phyloP scores from a whole-genome alignment of 23 tunicate genomes.

The Diplosoma virens region DNA sequence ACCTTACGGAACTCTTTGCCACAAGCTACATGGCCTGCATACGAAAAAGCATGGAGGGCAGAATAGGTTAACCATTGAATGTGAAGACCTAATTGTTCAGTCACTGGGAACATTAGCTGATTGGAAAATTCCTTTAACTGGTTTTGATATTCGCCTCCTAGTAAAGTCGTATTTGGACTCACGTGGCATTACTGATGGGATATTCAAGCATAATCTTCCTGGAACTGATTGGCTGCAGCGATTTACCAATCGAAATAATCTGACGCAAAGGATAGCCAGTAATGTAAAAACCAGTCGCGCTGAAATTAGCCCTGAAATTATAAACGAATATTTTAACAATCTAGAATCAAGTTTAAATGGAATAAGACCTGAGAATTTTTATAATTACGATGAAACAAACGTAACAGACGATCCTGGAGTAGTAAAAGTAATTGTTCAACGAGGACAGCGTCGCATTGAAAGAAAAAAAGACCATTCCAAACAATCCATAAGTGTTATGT shows the following conservation, averaged over 20 bases:
- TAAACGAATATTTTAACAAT: slow-evolving; percentile 26
- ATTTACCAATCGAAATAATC: slow-evolving; percentile 12
- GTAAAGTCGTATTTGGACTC: slow-evolving; percentile 4
- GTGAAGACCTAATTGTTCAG: too few species aligned
- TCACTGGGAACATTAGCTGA: too few species aligned
- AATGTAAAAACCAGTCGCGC: slow-evolving; percentile 14
- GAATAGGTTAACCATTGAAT: too few species aligned
- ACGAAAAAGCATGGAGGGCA: too few species aligned
- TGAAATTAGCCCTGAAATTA: slow-evolving; percentile 17
- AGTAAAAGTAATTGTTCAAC: slow-evolving; percentile 6
- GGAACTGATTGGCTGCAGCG: slow-evolving; percentile 25
- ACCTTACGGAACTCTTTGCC: too few species aligned
- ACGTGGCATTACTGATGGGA: slow-evolving; percentile 6
- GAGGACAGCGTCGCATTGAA: slow-evolving; percentile 24
- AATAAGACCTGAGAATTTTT: slow-evolving; percentile 9
- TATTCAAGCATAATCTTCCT: slow-evolving; percentile 21
- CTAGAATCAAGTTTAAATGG: background rate
- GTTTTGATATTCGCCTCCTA: slow-evolving; percentile 11
- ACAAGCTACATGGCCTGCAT: too few species aligned
- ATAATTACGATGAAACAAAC: slow-evolving; percentile 40
- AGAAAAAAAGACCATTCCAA: slow-evolving; percentile 20
- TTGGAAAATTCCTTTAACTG: slow-evolving; percentile 38
- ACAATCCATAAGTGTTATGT: slow-evolving; percentile 30
- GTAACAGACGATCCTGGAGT: slow-evolving; percentile 30
- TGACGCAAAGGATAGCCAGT: slow-evolving; percentile 6